A percentile compares a stretch with the other conserved stretches of the same genome.
phyloP scores from a whole-genome alignment of 2,113 vertebrate genomes.

The Nothoprocta pentlandii region DNA sequence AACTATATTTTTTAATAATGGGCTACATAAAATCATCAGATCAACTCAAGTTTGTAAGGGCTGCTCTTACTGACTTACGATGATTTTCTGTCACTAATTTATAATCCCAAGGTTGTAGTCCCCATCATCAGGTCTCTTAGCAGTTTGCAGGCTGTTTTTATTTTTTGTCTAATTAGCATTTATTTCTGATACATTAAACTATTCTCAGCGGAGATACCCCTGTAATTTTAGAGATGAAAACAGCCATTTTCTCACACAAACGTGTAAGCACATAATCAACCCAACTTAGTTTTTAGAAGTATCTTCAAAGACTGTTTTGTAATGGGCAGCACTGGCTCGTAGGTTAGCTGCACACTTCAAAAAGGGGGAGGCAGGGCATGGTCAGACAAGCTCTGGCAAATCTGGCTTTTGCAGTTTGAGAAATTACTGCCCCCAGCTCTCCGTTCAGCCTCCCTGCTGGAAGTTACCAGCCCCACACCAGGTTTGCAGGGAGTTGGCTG shows the following conservation, averaged over 20 bases:
- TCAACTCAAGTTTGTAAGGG: neutral
- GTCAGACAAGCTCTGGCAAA: slow-evolving; percentile 33
- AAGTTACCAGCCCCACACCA: neutral
- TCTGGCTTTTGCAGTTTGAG: neutral
- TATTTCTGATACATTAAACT: neutral
- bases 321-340: neutral
- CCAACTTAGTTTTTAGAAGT: neutral
- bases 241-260: slow-evolving; percentile 9
- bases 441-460: neutral
- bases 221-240: slow-evolving; percentile 8
- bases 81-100: neutral
- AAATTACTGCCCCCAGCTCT: slow-evolving; percentile 18
- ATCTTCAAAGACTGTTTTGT: slow-evolving; percentile 30
- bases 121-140: neutral
- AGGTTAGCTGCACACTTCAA: neutral
- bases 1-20: neutral
- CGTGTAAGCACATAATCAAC: neutral
- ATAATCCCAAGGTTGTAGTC: neutral
- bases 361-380: neutral
- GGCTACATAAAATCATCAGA: neutral
- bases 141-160: neutral
- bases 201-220: neutral
- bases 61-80: neutral
- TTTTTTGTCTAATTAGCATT: neutral
- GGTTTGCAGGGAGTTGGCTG: neutral